Conservation (phyloP, 2,888 invertebrate species). For the Glaucopsyche alexis region DNA sequence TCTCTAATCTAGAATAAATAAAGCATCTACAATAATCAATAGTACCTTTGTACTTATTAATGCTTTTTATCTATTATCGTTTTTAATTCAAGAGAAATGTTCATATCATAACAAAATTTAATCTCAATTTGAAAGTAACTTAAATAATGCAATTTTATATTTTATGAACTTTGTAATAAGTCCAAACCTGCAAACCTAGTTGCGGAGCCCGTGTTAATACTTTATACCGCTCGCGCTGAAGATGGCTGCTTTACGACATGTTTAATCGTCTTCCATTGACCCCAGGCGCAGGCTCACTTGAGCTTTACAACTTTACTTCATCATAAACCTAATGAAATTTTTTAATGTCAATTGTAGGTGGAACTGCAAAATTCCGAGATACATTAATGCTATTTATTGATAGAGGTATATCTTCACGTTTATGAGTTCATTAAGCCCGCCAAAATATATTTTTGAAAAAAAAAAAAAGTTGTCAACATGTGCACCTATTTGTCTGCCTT, state of each 20-base stretch:
- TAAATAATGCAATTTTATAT: not conserved
- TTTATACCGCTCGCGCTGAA: conserved; percentile 63
- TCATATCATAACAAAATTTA: no score
- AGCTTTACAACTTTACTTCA: conserved; percentile 27
- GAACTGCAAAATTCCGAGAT: not conserved
- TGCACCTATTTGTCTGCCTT: no score
- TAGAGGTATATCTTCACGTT: no score
- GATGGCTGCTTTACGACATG: conserved; percentile 60
- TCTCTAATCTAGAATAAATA: no score
- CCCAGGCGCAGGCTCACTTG: conserved; percentile 32
- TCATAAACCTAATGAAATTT: conserved; percentile 30
- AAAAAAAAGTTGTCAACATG: no score
- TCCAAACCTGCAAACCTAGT: conserved; percentile 9
- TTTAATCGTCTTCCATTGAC: conserved; percentile 61
- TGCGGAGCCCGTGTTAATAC: conserved; percentile 47
- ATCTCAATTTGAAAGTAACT: no score
- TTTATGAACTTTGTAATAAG: conserved; percentile 19
- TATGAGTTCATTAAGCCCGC: no score
- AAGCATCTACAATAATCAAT: no score
- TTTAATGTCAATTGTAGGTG: not conserved
- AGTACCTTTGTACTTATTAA: no score
- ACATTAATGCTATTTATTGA: no score
- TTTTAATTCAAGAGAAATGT: no score
- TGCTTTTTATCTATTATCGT: not conserved
- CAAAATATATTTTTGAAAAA: no score